Conservation (phyloP, 2,113 vertebrate genomes). For the Pipa parva region DNA sequence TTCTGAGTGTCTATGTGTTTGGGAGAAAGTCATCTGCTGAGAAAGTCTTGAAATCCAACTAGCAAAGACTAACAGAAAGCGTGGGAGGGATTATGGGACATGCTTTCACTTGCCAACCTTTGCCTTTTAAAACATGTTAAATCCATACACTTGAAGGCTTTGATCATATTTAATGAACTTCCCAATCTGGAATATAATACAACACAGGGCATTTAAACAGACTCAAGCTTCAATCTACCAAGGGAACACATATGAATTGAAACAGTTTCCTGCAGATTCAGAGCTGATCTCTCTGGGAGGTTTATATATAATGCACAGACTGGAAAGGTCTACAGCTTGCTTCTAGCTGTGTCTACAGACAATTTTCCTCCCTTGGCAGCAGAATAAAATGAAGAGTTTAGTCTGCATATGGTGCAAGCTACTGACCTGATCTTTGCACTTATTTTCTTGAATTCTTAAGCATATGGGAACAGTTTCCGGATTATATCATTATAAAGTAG, state of each 20-base stretch:
- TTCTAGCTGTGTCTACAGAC: constrained; percentile 12
- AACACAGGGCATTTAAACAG: neutral
- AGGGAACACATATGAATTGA: neutral
- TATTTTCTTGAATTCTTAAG: constrained; percentile 14
- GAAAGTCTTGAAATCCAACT: constrained; percentile 1
- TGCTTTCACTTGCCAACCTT: neutral
- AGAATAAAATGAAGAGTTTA: constrained; percentile 13
- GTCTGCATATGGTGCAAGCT: constrained; percentile 1
- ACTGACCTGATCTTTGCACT: constrained; percentile 20
- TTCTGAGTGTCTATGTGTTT: too few relatives aligned
- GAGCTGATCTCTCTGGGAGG: constrained; percentile 40
- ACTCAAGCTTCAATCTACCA: neutral
- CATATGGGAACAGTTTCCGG: constrained; percentile 4
- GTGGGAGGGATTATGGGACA: constrained; percentile 1
- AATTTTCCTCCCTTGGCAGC: constrained; percentile 10
- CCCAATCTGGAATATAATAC: neutral
- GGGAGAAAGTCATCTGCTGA: neutral
- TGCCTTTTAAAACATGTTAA: constrained; percentile 3
- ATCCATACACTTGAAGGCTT: neutral
- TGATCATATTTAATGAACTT: constrained; percentile 11
- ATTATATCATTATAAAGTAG: constrained; percentile 34
- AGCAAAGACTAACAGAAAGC: neutral
- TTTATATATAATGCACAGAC: constrained; percentile 43
- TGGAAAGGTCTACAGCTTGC: constrained; percentile 18
- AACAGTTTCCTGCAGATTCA: constrained; percentile 9